phyloP scores from a whole-genome alignment of 2,888 invertebrate species.

The Andrena trimmerana region DNA sequence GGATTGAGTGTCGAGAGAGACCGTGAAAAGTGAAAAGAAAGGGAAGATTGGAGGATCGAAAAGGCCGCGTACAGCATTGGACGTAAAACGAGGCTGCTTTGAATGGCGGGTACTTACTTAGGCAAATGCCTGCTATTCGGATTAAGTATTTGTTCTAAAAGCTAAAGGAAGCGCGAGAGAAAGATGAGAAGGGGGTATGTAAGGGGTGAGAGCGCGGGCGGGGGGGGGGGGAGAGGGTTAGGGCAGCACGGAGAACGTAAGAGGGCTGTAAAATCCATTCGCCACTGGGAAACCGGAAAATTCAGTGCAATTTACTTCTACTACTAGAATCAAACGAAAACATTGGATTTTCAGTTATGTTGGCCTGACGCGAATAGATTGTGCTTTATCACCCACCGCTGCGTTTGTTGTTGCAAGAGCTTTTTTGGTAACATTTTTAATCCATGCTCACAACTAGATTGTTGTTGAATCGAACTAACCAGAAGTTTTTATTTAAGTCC shows the following conservation, averaged over 20 bases:
- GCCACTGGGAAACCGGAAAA: constrained; percentile 73
- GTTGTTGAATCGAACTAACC: too few species aligned
- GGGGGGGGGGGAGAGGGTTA: not conserved
- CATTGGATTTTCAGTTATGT: constrained; percentile 71
- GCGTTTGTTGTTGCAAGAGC: constrained; percentile 51
- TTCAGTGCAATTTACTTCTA: constrained; percentile 78
- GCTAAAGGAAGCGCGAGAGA: constrained; percentile 76
- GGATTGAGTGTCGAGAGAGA: constrained; percentile 41
- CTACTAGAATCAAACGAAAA: constrained; percentile 66
- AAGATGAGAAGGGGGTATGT: constrained; percentile 52
- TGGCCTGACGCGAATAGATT: constrained; percentile 57
- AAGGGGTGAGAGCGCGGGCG: constrained; percentile 24
- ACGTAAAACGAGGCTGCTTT: constrained; percentile 79
- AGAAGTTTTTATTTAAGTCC: too few species aligned
- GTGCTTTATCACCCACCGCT: constrained; percentile 62
- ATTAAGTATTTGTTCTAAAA: constrained; percentile 84
- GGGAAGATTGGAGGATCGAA: constrained; percentile 51
- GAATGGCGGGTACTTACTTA: constrained; percentile 83
- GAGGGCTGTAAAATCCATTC: constrained; percentile 77
- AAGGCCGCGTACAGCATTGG: constrained; percentile 63
- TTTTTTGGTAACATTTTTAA: not conserved
- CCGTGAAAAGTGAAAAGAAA: constrained; percentile 51
- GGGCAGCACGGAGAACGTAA: constrained; percentile 52
- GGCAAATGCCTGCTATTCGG: constrained; percentile 83
- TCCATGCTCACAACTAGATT: not conserved